Evolutionary conservation across 2,797 vertebrate species (phyloP).

Genomic region (Carduelis carduelis): DNA sequence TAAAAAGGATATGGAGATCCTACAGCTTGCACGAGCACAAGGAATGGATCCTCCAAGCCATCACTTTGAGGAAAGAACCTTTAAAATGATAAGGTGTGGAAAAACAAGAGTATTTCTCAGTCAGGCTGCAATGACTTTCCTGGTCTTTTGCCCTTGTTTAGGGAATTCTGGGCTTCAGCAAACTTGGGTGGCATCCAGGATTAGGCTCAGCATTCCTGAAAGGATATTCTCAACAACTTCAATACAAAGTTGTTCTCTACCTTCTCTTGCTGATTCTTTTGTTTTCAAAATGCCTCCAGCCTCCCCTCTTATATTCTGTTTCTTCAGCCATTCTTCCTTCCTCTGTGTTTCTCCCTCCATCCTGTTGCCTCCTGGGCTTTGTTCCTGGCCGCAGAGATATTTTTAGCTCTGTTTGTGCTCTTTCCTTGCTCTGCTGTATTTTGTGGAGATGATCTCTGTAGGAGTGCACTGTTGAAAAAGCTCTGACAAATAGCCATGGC

Average conservation of each 20-base stretch:
- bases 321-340: neutral
- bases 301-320: neutral
- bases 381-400: neutral
- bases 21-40: slow-evolving; percentile 87
- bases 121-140: neutral
- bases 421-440: neutral
- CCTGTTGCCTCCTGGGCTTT: neutral
- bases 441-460: neutral
- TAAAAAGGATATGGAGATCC: slow-evolving; percentile 88
- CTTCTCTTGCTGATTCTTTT: neutral
- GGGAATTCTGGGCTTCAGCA: neutral
- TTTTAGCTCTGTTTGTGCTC: neutral
- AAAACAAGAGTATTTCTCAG: neutral
- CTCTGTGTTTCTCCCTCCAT: neutral
- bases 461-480: neutral
- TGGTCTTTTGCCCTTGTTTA: neutral
- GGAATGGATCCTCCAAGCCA: slow-evolving; percentile 91
- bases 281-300: neutral
- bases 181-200: neutral
- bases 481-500: neutral
- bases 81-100: slow-evolving; percentile 87
- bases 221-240: neutral
- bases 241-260: neutral
- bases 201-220: neutral
- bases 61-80: slow-evolving; percentile 91